Conservation (phyloP, 37 sponge, comb jelly and placozoan species). For the Chondrosia reniformis region DNA sequence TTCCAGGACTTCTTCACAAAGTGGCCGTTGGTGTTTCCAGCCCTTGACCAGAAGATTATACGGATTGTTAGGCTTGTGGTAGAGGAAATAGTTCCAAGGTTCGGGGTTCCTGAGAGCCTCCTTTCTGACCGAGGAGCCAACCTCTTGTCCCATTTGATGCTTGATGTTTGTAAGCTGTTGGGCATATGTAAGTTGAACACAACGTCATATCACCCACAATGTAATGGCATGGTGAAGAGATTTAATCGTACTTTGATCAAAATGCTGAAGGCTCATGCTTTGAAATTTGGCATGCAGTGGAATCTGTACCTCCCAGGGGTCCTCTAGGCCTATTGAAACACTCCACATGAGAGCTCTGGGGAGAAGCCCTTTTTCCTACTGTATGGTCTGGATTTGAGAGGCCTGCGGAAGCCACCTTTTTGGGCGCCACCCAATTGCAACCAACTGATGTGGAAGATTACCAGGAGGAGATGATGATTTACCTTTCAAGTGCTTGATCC, state of each 20-base stretch:
- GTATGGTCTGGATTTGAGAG: conserved; percentile 10
- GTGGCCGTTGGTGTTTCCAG: conserved; percentile 21
- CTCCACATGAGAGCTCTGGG: background rate
- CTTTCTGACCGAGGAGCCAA: conserved; percentile 41
- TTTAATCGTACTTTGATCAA: conserved; percentile 8
- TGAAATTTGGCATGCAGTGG: conserved; percentile 25
- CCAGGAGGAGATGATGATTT: conserved; percentile 18
- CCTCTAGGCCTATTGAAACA: conserved; percentile 38
- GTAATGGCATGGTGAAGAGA: conserved; percentile 13
- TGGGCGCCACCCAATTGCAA: background rate
- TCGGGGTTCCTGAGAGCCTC: conserved; percentile 28
- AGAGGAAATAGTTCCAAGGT: conserved; percentile 26
- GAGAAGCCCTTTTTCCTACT: conserved; percentile 39
- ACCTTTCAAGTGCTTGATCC: conserved; percentile 7
- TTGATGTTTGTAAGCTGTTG: conserved; percentile 21
- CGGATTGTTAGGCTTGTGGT: conserved; percentile 6
- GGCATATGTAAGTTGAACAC: conserved; percentile 36
- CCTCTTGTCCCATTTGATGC: conserved; percentile 25
- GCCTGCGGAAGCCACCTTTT: conserved; percentile 29
- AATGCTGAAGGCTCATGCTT: conserved; percentile 6
- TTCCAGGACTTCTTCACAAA: conserved; percentile 33
- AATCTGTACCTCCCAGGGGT: conserved; percentile 22
- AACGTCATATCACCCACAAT: conserved; percentile 20
- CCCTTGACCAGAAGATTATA: conserved; percentile 15
- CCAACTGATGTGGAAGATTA: conserved; percentile 5